Evolutionary conservation across 2,888 invertebrate genomes (phyloP).

Genomic region (Ophion ellenae): DNA sequence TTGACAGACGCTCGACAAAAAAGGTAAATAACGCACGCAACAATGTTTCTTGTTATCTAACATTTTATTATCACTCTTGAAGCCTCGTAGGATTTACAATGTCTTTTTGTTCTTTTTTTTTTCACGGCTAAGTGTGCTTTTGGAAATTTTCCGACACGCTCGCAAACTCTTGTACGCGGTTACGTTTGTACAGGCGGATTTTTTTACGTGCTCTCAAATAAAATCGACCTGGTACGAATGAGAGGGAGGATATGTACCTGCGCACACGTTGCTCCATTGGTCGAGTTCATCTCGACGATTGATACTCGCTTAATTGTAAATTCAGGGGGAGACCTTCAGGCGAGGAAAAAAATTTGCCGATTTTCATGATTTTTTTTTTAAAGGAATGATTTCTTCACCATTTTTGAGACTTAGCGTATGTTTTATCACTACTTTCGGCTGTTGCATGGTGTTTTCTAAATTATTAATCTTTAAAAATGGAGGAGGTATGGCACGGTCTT

Average conservation of each 20-base stretch:
- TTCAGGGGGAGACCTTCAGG: too few species aligned
- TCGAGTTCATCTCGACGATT: constrained; percentile 19
- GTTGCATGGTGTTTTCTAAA: too few species aligned
- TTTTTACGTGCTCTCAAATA: constrained; percentile 21
- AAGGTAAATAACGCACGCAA: not conserved
- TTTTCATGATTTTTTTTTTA: too few species aligned
- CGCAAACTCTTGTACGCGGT: not conserved
- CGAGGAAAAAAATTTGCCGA: too few species aligned
- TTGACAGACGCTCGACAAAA: not conserved
- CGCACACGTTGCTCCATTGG: constrained; percentile 51
- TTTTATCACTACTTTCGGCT: too few species aligned
- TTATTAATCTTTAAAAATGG: too few species aligned
- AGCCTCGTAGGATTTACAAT: constrained; percentile 56
- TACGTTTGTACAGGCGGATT: constrained; percentile 2
- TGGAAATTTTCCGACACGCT: constrained; percentile 15
- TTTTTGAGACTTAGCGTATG: too few species aligned
- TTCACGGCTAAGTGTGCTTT: constrained; percentile 45
- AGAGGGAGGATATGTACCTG: constrained; percentile 60
- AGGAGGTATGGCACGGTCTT: too few species aligned
- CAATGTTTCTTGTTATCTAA: constrained; percentile 51
- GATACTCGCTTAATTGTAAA: not conserved
- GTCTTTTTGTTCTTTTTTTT: constrained; percentile 8
- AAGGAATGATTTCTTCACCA: too few species aligned
- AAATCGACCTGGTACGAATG: constrained; percentile 31
- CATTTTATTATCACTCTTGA: constrained; percentile 64